Evolutionary conservation across 2,797 vertebrate genomes (phyloP), one percentile per base, ranked within the genome.

Genomic region (Limnodromus scolopaceus): DNA sequence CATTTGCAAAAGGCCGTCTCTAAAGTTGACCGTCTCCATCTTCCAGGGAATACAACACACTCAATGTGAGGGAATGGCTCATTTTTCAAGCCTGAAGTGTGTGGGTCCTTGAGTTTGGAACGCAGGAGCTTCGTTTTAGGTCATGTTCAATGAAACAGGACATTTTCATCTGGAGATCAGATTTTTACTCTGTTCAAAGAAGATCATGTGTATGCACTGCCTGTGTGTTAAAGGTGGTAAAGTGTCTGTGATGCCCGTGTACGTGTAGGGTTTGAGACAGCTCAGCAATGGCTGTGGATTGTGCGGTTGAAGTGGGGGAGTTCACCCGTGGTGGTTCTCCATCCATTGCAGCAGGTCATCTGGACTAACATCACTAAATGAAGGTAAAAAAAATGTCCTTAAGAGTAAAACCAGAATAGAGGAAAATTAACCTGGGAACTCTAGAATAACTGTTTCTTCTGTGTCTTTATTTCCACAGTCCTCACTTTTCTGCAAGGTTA

Each of bases 81-180:
- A 0, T 24, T 64, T 11, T 43, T 5, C 3, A 15, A 34, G 53
- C 11, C 34, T 13, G 7, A 60, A 28, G 49, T 0, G 6, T 9
- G 13, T 61, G 64, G 34, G 51, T 8, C 2, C 0, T 13, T 89
- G 6, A 3, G 12, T 32, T 36, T 32, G 61, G 45, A 38, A 45
- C 1, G 5, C 14, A 10, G 51, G 11, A 0, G 4, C 16, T 30
- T 28, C 0, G 0, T 1, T 7, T 32, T 28, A 10, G 18, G 57
- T 23, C 46, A 11, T 13, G 41, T 20, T 70, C 24, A 4, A 0
- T 7, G 30, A 25, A 39, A 16, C 3, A 3, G n/a, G 39, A 12
- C 8, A 1, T 63, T 76, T 22, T 24, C 15, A 4, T 2, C 19
- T 9, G 74, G 57, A 43, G n/a, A 23, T n/a, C 16, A 16, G 49